phyloP scores from a whole-genome alignment of 1,140 invertebrate genomes.

The Drosophila virilis region DNA sequence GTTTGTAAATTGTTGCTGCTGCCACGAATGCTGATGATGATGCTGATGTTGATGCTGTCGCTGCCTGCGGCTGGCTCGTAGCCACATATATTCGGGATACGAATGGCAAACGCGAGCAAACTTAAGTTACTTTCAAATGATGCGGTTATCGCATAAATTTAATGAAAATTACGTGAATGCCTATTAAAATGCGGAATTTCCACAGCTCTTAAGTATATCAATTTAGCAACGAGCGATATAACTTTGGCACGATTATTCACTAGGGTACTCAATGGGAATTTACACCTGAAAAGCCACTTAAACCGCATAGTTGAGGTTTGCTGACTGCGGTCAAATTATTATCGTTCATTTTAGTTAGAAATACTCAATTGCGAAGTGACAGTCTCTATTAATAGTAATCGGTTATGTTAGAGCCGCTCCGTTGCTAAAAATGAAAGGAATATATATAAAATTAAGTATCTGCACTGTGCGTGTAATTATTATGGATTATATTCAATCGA shows the following conservation, averaged over 20 bases:
- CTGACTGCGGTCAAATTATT: neutral
- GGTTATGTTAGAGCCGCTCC: too few species aligned
- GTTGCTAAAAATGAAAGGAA: too few species aligned
- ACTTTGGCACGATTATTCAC: neutral
- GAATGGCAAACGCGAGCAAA: conserved; percentile 1
- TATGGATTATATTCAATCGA: too few species aligned
- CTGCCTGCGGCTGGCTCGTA: conserved; percentile 12
- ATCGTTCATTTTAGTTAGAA: neutral
- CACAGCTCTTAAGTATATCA: neutral
- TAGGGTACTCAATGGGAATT: neutral
- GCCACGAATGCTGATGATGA: conserved; percentile 15
- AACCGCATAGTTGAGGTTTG: neutral
- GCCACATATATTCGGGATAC: conserved; percentile 1
- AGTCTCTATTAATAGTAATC: too few species aligned
- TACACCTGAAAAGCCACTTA: neutral
- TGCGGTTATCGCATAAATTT: conserved; percentile 28
- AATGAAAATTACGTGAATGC: conserved; percentile 1
- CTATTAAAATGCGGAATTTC: neutral
- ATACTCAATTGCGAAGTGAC: neutral
- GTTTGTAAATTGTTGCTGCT: conserved; percentile 22
- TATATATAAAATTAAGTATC: too few species aligned
- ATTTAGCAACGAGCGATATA: neutral
- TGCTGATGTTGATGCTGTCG: conserved; percentile 7
- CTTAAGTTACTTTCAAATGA: conserved; percentile 18
- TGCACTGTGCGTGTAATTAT: too few species aligned